Evolutionary conservation across 2,888 invertebrate genomes (phyloP).

Genomic region (Sussaba pulchella): DNA sequence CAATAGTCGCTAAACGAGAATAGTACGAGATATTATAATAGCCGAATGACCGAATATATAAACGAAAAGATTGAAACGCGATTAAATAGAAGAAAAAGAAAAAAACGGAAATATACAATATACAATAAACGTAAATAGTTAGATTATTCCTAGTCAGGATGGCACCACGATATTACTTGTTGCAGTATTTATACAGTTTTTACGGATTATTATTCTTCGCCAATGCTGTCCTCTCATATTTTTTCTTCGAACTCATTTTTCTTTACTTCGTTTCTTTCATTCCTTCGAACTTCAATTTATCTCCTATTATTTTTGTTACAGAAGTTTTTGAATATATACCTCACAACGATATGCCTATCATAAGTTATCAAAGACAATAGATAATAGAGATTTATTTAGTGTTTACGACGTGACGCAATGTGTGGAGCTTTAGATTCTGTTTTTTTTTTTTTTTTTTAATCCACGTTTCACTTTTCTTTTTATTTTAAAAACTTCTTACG

Average conservation of each 20-base stretch:
- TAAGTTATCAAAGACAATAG: constrained; percentile 82
- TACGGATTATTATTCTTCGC: constrained; percentile 70
- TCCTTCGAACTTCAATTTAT: constrained; percentile 27
- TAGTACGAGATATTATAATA: constrained; percentile 67
- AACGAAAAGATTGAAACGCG: constrained; percentile 41
- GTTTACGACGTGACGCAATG: constrained; percentile 74
- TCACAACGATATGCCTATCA: constrained; percentile 82
- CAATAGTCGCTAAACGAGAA: constrained; percentile 78
- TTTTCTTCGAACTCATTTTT: constrained; percentile 58
- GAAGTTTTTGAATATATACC: constrained; percentile 76
- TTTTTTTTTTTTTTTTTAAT: too few species aligned
- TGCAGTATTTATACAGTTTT: constrained; percentile 82
- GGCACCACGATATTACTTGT: constrained; percentile 83
- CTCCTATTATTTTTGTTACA: constrained; percentile 75
- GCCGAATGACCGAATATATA: constrained; percentile 65
- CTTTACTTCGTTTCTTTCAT: constrained; percentile 43
- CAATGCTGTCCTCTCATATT: constrained; percentile 50
- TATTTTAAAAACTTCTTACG: constrained; percentile 12
- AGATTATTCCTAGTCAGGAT: constrained; percentile 82
- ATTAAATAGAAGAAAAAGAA: constrained; percentile 45
- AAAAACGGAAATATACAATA: constrained; percentile 63
- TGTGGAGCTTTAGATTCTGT: constrained; percentile 53
- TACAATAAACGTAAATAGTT: constrained; percentile 65
- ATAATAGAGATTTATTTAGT: constrained; percentile 81
- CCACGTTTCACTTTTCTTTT: constrained; percentile 24